Evolutionary conservation across 2,888 invertebrate genomes (phyloP).

Genomic region (Harpagoxenus sublaevis): DNA sequence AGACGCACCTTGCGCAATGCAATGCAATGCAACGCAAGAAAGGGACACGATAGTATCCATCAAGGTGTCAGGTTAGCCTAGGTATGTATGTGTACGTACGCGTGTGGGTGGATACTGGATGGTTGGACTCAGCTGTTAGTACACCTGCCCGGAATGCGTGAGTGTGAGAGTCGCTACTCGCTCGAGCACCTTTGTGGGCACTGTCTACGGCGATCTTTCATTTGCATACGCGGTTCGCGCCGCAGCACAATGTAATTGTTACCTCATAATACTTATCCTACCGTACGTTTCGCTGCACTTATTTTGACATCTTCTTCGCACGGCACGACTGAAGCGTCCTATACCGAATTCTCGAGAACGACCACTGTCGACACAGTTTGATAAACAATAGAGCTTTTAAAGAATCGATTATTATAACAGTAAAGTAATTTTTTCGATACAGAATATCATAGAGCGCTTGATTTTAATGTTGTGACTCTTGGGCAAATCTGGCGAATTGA

Average conservation of each 20-base stretch:
- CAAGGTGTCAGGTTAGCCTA: slow-evolving; percentile 74
- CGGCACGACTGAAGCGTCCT: background rate
- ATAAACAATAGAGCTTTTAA: background rate
- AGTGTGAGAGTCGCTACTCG: slow-evolving; percentile 64
- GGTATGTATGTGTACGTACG: slow-evolving; percentile 37
- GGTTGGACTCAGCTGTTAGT: slow-evolving; percentile 82
- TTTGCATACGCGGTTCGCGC: slow-evolving; percentile 81
- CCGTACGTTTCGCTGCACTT: slow-evolving; percentile 59
- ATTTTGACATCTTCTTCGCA: slow-evolving; percentile 77
- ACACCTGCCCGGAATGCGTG: slow-evolving; percentile 77
- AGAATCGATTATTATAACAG: background rate
- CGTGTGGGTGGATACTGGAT: slow-evolving; percentile 76
- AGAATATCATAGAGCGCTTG: background rate
- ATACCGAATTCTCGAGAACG: background rate
- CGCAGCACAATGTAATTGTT: slow-evolving; percentile 81
- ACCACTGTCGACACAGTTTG: background rate
- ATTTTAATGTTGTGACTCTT: background rate
- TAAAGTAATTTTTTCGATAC: background rate
- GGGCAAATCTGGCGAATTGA: background rate
- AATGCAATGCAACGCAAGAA: slow-evolving; percentile 69
- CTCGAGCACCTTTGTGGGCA: slow-evolving; percentile 70
- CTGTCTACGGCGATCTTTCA: slow-evolving; percentile 73
- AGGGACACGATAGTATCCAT: slow-evolving; percentile 74
- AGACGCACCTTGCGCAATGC: slow-evolving; percentile 75
- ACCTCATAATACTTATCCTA: slow-evolving; percentile 79